phyloP scores from a whole-genome alignment of 2,113 vertebrate species.

The Pitta sordida region DNA sequence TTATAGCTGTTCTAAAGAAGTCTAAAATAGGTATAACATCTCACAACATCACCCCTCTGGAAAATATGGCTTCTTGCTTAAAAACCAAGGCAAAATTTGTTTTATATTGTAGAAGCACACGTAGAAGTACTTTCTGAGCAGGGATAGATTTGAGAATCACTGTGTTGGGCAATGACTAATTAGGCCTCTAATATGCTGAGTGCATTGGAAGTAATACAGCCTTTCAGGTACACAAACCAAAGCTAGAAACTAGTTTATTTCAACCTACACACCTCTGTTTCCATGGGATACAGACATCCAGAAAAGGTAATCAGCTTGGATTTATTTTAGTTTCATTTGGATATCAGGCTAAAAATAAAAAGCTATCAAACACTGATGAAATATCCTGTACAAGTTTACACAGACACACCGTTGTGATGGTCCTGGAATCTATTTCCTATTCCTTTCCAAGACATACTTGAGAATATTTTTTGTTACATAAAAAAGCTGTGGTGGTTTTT shows the following conservation, averaged over 20 bases:
- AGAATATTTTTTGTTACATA: not conserved
- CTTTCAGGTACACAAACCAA: not conserved
- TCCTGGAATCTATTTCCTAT: not conserved
- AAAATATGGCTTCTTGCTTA: not conserved
- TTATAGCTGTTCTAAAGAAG: not conserved
- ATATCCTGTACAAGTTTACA: not conserved
- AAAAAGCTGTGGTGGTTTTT: not conserved
- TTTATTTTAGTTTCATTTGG: constrained; percentile 9
- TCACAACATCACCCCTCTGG: not conserved
- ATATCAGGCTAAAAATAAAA: constrained; percentile 5
- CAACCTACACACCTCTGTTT: not conserved
- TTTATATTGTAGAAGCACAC: not conserved
- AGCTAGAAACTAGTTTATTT: not conserved
- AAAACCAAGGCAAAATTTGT: not conserved
- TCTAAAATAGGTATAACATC: not conserved
- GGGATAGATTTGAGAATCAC: not conserved
- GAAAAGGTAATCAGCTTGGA: not conserved
- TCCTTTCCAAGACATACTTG: not conserved
- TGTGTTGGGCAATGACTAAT: not conserved
- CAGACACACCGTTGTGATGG: not conserved
- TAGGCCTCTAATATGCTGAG: not conserved
- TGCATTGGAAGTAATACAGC: not conserved
- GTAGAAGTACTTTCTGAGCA: not conserved
- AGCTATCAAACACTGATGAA: not conserved
- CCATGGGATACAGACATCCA: not conserved